Base-by-base conservation (phyloP, 2,113 vertebrate genomes). In the Trinectes maculatus region DNA sequence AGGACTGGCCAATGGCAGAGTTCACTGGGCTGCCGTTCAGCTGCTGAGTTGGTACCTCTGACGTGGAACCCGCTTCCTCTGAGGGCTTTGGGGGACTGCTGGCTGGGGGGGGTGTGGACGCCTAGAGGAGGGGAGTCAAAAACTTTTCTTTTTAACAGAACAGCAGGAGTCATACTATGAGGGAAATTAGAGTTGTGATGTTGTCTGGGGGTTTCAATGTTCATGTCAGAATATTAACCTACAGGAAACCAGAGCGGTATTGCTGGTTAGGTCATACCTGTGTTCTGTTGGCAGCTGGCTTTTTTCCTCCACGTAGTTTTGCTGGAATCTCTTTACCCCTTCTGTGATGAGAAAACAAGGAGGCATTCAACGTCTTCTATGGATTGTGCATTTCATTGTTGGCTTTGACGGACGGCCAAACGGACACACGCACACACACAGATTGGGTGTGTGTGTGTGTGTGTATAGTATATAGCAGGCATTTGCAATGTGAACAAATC, bases 1-100 rank as follows among this genome's bases (percentile, higher is more conserved):
- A 84, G 73, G 94, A 90, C 85, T 94, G 93, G 77, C 87, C 87
- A 77, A 92, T 89, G 82, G 91, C 74, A 58, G 84, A 88, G 80
- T 85, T 85, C 72, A 89, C 80, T 62, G 89, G 87, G 88, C 93
- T 93, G 91, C 94, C 95, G 39, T 96, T 96, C 86, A 95, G 89
- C 85, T 95, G 94, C 79, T 91, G 93, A 80, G 80, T 80, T 12
- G 65, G 77, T 19, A 77, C 87, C 75, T 86, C 90, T 73, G 64
- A 87, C 72, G 62, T 80, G 61, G 89, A 79, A 64, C 83, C 84
- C 59, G 53, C 77, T 71, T 93, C 92, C 78, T 95, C 94, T 26
- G 88, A 71, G 34, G 86, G 74, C 84, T 94, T 95, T 66, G 92
- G 91, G 81, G 92, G 85, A 79, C 91, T 93, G 82, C 91, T 91